Evolutionary conservation across 2,888 invertebrate species (phyloP), one percentile per base, ranked within the genome.

Genomic region (Sphinx pinastri): DNA sequence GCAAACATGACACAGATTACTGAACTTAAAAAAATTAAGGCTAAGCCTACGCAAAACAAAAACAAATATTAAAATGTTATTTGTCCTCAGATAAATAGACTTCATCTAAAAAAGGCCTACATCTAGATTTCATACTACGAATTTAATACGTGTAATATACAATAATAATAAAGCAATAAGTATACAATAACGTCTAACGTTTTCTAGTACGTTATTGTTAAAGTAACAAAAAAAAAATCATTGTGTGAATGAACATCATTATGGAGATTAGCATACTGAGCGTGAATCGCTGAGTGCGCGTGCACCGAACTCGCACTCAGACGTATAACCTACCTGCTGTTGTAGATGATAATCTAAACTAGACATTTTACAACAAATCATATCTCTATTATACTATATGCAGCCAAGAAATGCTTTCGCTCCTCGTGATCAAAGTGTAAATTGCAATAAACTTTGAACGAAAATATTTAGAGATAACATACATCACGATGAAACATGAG

Each of bases 251-350:
- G 63, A 63, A 63, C 63, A 63, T 16, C 31, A 77, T 74, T 73
- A 25, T 25, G 72, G 66, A 71, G 69, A 25, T 68, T 14, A 52
- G 25, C 31, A 52, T 16, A 71, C 73, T 68, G 60, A 72, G 73
- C 68, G 58, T 74, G 79, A 77, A 68, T 77, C 78, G 76, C 59
- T 72, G 58, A 25, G 88, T 86, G 75, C 87, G 66, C 73, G 72
- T 71, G 86, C 75, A 88, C 88, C 68, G 4, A 80, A 71, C 73
- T 80, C 68, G 86, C 75, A 87, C 86, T 70, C 71, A 38, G 75
- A 70, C 71, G 68, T 2, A 57, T 12, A 12, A 16, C 38, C 13
- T 58, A 68, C 57, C 60, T 51, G 58, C 5, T 52, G 19, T 14
- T 54, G 60, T 54, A 54, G 51, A 25, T 38, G 2, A 31, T 68